Base-by-base conservation (phyloP, 2,797 vertebrate species). In the Phataginus tetradactyla region DNA sequence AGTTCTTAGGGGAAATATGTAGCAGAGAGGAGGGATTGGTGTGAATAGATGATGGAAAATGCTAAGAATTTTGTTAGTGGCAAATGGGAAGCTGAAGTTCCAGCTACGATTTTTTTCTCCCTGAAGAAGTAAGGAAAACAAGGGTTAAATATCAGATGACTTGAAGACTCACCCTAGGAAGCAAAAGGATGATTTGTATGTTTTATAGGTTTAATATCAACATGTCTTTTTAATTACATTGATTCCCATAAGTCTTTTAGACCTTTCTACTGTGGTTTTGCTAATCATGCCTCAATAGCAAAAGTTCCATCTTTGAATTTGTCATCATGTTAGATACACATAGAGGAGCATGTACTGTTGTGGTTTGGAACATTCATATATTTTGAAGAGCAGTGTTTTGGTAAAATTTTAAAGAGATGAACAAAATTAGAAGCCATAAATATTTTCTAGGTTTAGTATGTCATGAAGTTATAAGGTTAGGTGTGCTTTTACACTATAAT, bases 181-280 rank as follows among this genome's bases (percentile, higher is more conserved):
- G 59, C 32, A 84, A 85, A 88, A 96, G 42, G 7, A 53, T 79
- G 32, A 83, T 83, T 81, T 25, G 14, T 49, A 17, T 51, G 9
- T 32, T 93, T 86, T 23, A 49, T 64, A 93, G 27, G 57, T 25
- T 80, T 93, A 94, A 57, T 51, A 78, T 80, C n/a, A 89, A 59
- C 51, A 88, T 90, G 63, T 93, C 57, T 63, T 17, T 90, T 83
- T 87, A 59, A 78, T 90, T 84, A 64, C 18, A 59, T 55, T 23
- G 39, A 93, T 87, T 87, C 32, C 34, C 7, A 79, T 49, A 81
- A 90, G 37, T 66, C 66, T n/a, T 64, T 71, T 27, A 57, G 64
- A 75, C 1, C n/a, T 94, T 95, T 92, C n/a, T 64, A 8, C 17
- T 27, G 10, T 72, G 25, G 0, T 51, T 61, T 86, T 77, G 74